Evolutionary conservation across 2,888 invertebrate genomes (phyloP).

Genomic region (Meloe dianella): DNA sequence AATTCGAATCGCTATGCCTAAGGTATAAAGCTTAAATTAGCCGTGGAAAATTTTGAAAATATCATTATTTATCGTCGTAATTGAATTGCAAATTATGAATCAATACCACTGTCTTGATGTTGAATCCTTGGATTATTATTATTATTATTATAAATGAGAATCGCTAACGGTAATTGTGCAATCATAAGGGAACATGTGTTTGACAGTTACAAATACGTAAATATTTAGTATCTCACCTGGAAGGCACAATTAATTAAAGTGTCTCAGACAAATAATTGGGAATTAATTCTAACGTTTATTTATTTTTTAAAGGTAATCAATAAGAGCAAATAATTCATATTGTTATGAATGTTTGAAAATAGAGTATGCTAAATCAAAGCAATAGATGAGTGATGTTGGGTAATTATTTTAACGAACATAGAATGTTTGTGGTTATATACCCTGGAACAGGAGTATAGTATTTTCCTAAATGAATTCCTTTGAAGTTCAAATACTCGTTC

Average conservation of each 20-base stretch:
- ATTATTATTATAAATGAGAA: background rate
- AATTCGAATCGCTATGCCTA: no score
- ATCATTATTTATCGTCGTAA: no score
- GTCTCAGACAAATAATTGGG: conserved; percentile 13
- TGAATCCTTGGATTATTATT: no score
- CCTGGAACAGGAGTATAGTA: background rate
- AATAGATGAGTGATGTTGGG: conserved; percentile 29
- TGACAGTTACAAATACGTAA: background rate
- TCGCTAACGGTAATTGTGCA: background rate
- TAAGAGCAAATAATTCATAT: background rate
- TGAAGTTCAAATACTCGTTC: conserved; percentile 31
- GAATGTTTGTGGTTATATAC: background rate
- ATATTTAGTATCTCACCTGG: conserved; percentile 11
- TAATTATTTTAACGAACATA: conserved; percentile 32
- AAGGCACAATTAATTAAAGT: conserved; percentile 13
- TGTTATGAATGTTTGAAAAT: background rate
- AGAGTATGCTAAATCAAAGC: conserved; percentile 32
- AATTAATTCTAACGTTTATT: background rate
- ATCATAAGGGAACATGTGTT: conserved; percentile 1
- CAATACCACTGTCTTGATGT: no score
- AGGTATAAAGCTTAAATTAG: no score
- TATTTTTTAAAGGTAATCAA: background rate
- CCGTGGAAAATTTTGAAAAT: no score
- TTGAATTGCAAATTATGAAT: no score
- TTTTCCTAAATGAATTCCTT: conserved; percentile 24